Evolutionary conservation across 2,888 invertebrate species (phyloP), one percentile per base, ranked within the genome.

Genomic region (Morinoia aosen): DNA sequence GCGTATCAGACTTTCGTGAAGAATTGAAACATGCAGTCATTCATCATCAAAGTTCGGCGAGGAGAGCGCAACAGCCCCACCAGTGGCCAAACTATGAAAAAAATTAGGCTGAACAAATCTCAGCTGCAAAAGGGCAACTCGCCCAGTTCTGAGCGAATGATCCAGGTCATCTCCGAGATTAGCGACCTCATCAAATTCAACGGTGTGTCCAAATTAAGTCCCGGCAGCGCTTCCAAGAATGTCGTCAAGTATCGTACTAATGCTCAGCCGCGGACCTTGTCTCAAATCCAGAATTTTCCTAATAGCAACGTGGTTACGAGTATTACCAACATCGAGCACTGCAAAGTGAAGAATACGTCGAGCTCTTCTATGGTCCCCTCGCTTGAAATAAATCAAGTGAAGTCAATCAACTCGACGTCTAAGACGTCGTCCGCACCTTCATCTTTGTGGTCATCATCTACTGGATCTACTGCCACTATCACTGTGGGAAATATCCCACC

Each of bases 261-360:
- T 58, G 56, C 57, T 93, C 95, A 95, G n/a, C 95, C 95, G 39
- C 58, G 95, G 48, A 95, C 95, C 11, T 48, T 95, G 58, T 95
- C 95, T 25, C 95, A 95, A 64, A 95, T 95, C 39, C 95, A 95
- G n/a, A 95, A 95, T 64, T 64, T 95, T 64, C 58, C 95, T 2
- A 95, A 64, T 33, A 95, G 40, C 64, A 95, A 95, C 48, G 95
- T 95, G 40, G 64, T 95, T 14, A 95, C 95, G 12, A 95, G 95
- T 33, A 64, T 95, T 12, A 95, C 95, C 39, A 95, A 95, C 48
- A 95, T 95, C 33, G 95, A 95, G 57, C 64, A 39, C 39, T 39
- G 48, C n/a, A 95, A 61, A 48, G 64, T 61, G 40, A 95, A 95
- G 57, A 64, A 57, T 19, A 14, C 40, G 5, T 11, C 64, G 33